Conservation (phyloP, 2,888 invertebrate species). For the Caenorhabditis wallacei region DNA sequence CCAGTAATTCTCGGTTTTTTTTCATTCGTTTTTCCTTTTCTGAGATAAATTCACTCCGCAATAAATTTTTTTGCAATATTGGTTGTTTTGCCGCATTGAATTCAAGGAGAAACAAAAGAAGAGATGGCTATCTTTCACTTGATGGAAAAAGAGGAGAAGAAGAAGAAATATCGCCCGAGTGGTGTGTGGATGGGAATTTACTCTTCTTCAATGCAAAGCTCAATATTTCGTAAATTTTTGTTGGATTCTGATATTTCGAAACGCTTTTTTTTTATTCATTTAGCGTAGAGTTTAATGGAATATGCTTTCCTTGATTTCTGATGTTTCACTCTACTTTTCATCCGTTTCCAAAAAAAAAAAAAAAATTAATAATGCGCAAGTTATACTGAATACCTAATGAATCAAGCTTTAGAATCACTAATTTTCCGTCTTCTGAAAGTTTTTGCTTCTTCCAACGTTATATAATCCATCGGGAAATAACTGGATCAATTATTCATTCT, state of each 20-base stretch:
- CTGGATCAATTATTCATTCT: too few species aligned
- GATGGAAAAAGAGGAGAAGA: constrained; percentile 17
- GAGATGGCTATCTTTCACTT: constrained; percentile 31
- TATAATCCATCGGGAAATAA: too few species aligned
- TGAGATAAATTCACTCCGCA: neutral
- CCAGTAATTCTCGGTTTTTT: neutral
- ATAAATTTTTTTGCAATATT: constrained; percentile 19
- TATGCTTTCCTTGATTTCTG: too few species aligned
- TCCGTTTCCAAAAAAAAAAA: too few species aligned
- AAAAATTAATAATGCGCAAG: neutral
- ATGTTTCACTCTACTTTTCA: too few species aligned
- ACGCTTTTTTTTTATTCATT: too few species aligned
- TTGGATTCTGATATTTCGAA: neutral
- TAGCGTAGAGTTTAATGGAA: neutral
- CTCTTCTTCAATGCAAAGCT: neutral
- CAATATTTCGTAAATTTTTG: constrained; percentile 25
- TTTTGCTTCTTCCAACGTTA: neutral
- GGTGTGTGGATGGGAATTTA: neutral
- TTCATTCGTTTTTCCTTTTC: neutral
- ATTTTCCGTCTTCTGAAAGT: neutral
- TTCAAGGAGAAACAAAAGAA: constrained; percentile 24
- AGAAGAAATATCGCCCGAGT: constrained; percentile 8
- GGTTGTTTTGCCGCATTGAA: constrained; percentile 15
- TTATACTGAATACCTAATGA: neutral
- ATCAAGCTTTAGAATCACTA: neutral